Base-by-base conservation (phyloP, 2,888 invertebrate species). In the Archips crataeganus region DNA sequence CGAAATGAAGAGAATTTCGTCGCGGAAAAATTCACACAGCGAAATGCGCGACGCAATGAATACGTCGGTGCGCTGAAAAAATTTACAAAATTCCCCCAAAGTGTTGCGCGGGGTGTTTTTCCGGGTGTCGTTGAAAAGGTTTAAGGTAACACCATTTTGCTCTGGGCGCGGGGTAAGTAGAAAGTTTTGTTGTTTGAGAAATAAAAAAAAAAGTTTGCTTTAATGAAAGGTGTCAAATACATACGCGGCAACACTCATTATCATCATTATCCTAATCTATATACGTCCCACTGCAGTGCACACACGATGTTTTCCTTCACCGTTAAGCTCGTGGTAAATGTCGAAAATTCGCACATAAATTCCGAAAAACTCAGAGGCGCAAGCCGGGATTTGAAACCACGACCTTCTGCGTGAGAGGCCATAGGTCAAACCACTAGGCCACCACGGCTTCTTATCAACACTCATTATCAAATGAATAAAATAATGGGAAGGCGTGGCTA, bases 51-150 rank as follows among this genome's bases (percentile, higher is more conserved):
- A 61, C 10, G 23, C 57, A 67, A 72, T 72, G 72, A 67, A 72
- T 72, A 62, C 36, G 72, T 72, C 45, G 66, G 4, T 39, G 71
- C 36, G 65, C 36, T 42, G 23, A 11, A 66, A 66, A 71, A 71
- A 71, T 66, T 66, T 66, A 15, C 45, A 23, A 45, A 54, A 61
- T 71, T 61, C 65, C 51, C 32, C 23, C 47, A 45, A 67, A 57
- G 47, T 47, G 45, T 62, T 51, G 45, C 62, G 45, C 47, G 51
- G 23, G n/a, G 47, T 60, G 63, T 64, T 49, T 65, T 73, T 68
- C 15, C 63, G 68, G 68, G 73, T 64, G 73, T 51, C 63, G 39
- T 11, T 49, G 49, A 72, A 68, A 67, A 67, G 62, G 51, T 60
- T 66, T 49, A 3, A 39, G 62, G 45, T 62, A 54, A 68, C 67